Percentiles rank a stretch among this genome's conserved stretches.
Conservation (phyloP, 1,140 invertebrate species). For the Microplitis demolitor region DNA sequence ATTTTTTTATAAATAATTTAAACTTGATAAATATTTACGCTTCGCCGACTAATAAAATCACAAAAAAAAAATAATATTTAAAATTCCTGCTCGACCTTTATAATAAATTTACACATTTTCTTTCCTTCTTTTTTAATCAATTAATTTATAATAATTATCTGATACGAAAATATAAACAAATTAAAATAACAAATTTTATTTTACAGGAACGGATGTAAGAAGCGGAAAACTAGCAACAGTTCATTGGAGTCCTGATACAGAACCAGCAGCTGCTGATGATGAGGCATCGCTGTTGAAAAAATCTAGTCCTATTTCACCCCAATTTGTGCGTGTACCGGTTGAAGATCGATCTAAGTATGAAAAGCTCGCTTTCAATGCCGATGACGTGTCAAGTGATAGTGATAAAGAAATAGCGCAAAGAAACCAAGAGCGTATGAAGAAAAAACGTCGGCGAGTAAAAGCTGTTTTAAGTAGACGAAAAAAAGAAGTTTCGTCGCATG, state of each 20-base stretch:
- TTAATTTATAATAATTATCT: neutral
- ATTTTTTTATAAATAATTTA: neutral
- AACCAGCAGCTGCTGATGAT: conserved; percentile 39
- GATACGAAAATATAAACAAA: neutral
- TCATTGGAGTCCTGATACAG: conserved; percentile 46
- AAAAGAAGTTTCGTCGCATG: conserved; percentile 35
- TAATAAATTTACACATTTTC: neutral
- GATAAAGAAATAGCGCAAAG: conserved; percentile 55
- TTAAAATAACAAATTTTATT: conserved; percentile 27
- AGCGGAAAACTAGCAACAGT: conserved; percentile 33
- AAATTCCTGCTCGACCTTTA: neutral
- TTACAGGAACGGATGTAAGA: conserved; percentile 43
- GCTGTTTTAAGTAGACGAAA: conserved; percentile 40
- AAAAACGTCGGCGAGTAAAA: conserved; percentile 48
- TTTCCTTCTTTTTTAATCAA: neutral
- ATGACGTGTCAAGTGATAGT: conserved; percentile 67
- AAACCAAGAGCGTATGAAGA: conserved; percentile 49
- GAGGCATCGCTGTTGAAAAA: conserved; percentile 47
- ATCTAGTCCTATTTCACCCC: conserved; percentile 55
- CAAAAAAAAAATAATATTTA: neutral
- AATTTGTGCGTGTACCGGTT: conserved; percentile 68
- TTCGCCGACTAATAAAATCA: neutral
- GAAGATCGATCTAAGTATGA: conserved; percentile 82
- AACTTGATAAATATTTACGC: neutral
- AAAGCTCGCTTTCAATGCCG: conserved; percentile 68